Conservation (phyloP, 2,113 vertebrate species). For the Hypocryptadius cinnamomeus region DNA sequence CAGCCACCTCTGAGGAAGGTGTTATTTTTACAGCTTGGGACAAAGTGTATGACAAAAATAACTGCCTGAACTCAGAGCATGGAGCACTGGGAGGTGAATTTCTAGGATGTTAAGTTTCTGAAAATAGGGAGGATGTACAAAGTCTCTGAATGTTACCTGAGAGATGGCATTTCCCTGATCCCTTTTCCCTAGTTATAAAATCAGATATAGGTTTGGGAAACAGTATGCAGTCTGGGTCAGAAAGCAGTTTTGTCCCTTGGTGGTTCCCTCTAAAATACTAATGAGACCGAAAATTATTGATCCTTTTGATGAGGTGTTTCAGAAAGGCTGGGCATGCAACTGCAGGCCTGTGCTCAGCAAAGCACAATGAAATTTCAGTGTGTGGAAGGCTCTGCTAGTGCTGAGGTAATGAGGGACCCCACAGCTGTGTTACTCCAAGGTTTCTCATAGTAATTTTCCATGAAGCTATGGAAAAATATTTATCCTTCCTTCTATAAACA, state of each 20-base stretch:
- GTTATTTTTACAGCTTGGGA: background rate
- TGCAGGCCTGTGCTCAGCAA: background rate
- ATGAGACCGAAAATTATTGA: background rate
- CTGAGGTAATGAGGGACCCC: conserved; percentile 45
- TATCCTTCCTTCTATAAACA: conserved; percentile 60
- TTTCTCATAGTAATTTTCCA: conserved; percentile 56
- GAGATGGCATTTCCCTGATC: background rate
- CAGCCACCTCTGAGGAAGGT: background rate
- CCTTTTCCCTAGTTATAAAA: background rate
- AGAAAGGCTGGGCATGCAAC: background rate
- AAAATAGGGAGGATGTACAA: background rate
- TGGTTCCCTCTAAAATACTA: background rate
- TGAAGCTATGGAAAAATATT: conserved; percentile 65
- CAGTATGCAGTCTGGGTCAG: background rate
- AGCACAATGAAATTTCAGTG: background rate
- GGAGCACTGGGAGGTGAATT: background rate
- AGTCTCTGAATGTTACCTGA: background rate
- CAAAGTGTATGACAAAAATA: background rate
- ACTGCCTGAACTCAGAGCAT: background rate
- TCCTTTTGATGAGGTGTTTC: background rate
- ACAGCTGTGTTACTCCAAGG: conserved; percentile 48
- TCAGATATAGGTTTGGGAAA: background rate
- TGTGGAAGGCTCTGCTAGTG: background rate
- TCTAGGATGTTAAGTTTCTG: background rate
- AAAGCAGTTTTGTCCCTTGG: background rate